A percentile compares a stretch with the other conserved stretches of the same genome.
phyloP scores from a whole-genome alignment of 2,797 vertebrate genomes.

The Dipus sagitta region DNA sequence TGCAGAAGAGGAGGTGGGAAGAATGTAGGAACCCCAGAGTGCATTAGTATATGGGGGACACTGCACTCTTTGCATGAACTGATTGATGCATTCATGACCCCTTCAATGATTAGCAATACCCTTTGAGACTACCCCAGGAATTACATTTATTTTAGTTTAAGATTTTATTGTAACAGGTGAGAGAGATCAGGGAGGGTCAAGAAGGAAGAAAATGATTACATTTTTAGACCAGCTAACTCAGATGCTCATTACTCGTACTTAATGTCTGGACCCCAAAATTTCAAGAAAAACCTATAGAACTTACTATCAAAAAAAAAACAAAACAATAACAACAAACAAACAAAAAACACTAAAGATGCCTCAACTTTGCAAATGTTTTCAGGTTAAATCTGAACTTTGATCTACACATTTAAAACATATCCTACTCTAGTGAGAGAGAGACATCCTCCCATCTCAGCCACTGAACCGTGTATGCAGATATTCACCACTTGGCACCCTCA shows the following conservation, averaged over 20 bases:
- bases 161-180: too few relatives aligned
- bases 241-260: neutral
- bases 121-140: neutral
- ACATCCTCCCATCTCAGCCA: neutral
- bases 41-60: too few relatives aligned
- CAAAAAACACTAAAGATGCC: neutral
- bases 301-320: neutral
- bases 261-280: neutral
- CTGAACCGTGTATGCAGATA: neutral
- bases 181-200: too few relatives aligned
- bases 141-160: too few relatives aligned
- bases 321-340: too few relatives aligned
- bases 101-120: too few relatives aligned
- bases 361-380: slow-evolving; percentile 17
- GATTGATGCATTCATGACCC: too few relatives aligned
- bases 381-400: neutral
- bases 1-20: too few relatives aligned
- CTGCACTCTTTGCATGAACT: too few relatives aligned
- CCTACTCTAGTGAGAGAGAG: neutral
- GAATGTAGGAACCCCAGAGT: too few relatives aligned
- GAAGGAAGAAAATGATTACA: too few relatives aligned
- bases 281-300: neutral
- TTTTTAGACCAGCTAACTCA: neutral
- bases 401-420: neutral
- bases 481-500: neutral